Base-by-base conservation (phyloP, 2,113 vertebrate species). In the Serilophus lunatus region DNA sequence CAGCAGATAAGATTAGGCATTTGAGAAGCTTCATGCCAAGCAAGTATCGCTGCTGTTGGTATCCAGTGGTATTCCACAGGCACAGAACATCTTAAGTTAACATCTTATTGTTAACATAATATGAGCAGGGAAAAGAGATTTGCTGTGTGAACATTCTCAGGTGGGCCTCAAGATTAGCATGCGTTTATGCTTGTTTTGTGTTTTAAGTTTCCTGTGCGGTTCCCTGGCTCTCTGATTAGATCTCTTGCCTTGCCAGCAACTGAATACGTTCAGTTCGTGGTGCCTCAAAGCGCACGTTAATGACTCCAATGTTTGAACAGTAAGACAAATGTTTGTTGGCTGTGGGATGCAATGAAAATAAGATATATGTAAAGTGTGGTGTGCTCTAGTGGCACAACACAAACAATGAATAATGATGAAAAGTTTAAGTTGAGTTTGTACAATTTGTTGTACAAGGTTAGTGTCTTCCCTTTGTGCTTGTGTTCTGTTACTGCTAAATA, bases 91-190 rank as follows among this genome's bases (percentile, higher is more conserved):
- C 68, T 83, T 77, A 33, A 0, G 0, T 49, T 83, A 94, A 44
- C 65, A n/a, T 86, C 60, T 80, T 69, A 69, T 38, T 90, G 78
- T 83, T 93, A 86, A 65, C 65, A 18, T 86, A 88, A 86, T 71
- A 24, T 1, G 22, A 83, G 35, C 35, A 49, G 87, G 77, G 84
- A 61, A 65, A 80, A 65, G 42, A 80, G 77, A 64, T 82, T 84
- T 80, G 54, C 76, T 79, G 56, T 70, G 53, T 72, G 78, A 90
- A 12, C 0, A 0, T 77, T 76, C 90, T 84, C 88, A 79, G 85
- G 80, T 91, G 68, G 29, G 64, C 75, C 65, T 79, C 49, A 57
- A 57, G 93, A 83, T 94, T 90, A 94, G 56, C 74, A 75, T 83
- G 22, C 13, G 1, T 71, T 85, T 77, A 18, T 47, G n/a, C 49